Percentiles rank a stretch among this genome's conserved stretches.
These are phyloP conservation scores for Austrolebias charrua DNA, from an alignment of 2,797 vertebrate species.

Conservation along the genomic window DNA sequence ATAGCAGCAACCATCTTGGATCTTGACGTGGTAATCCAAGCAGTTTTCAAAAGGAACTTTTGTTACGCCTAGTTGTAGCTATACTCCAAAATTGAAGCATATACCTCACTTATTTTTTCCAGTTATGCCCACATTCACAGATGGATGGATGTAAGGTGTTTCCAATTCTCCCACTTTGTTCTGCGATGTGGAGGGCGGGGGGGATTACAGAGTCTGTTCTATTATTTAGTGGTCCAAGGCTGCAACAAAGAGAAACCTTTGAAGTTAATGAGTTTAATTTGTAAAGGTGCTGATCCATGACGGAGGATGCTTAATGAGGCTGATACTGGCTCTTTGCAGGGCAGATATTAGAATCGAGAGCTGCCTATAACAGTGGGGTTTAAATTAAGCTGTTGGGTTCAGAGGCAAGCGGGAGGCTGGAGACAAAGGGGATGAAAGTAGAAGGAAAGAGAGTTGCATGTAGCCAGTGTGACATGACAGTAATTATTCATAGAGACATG, in stretches of 20 bases:
- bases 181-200: not conserved
- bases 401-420: not conserved
- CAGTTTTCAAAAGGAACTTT: too few species aligned
- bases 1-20: too few species aligned
- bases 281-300: conserved; percentile 46
- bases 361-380: not conserved
- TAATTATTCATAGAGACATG: too few species aligned
- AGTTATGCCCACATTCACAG: too few species aligned
- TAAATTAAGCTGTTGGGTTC: too few species aligned
- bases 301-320: conserved; percentile 41
- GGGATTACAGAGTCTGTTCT: conserved; percentile 17
- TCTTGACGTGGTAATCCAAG: too few species aligned
- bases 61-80: too few species aligned
- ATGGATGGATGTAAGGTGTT: too few species aligned
- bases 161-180: too few species aligned
- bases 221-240: conserved; percentile 46
- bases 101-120: too few species aligned
- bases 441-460: conserved; percentile 7
- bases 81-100: too few species aligned
- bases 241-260: conserved; percentile 21
- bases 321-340: conserved; percentile 13
- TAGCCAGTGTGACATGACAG: too few species aligned
- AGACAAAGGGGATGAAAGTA: conserved; percentile 5
- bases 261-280: conserved; percentile 51
- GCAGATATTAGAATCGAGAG: not conserved